Evolutionary conservation across 2,888 invertebrate species (phyloP), one percentile per base, ranked within the genome.

Genomic region (Elegia similella): DNA sequence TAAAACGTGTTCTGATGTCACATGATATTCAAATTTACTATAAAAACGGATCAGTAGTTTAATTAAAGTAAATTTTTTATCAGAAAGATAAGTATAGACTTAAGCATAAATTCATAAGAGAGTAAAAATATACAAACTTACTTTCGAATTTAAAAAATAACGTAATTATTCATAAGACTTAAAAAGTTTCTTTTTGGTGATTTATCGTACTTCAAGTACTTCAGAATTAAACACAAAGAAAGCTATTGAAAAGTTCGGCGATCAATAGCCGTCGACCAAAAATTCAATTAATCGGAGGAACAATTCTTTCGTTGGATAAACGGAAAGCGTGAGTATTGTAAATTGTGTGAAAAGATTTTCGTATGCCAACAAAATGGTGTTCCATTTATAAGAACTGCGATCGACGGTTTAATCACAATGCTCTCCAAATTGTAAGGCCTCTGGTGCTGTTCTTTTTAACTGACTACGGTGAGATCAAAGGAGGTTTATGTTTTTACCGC

Each of bases 241-340:
- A 55, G 55, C 62, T 61, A 83, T 85, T 84, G 80, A 83, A 84
- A 77, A n/a, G 70, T 73, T 75, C 73, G 69, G 72, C 82, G 80
- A 88, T 88, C 87, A 87, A 88, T 88, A 86, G 80, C 86, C 82
- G 84, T 84, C 86, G 83, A 81, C 80, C 66, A 85, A 79, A 86
- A 84, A 82, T 72, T 84, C 86, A 88, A 87, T 88, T 87, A 86
- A 86, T 84, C 80, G 73, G 73, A 70, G 72, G 69, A 68, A 70
- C 76, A 76, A 81, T 82, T 84, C 83, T 79, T 87, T 83, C 76
- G 81, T 75, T 78, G 78, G 74, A 75, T 83, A 84, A 86, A 82
- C 84, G 84, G 80, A 80, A 84, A 75, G 81, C 78, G 76, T 80
- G 78, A 79, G 78, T 79, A 86, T 82, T 80, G 82, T 80, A 85